Percentiles rank a stretch among this genome's conserved stretches.
phyloP scores from a whole-genome alignment of 2,113 vertebrate genomes.

The Brachypteracias leptosomus region DNA sequence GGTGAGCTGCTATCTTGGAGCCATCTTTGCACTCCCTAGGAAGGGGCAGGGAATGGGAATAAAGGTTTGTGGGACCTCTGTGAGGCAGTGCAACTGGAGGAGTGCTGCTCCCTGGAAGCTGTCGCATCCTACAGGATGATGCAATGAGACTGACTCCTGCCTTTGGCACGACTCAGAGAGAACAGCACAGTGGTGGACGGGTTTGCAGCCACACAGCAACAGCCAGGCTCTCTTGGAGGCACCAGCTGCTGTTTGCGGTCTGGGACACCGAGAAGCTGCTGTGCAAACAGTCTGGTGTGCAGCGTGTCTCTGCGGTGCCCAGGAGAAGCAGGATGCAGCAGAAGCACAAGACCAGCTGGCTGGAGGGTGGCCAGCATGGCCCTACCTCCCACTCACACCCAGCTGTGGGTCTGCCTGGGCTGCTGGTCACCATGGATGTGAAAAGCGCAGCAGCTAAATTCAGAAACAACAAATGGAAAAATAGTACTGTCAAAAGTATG shows the following conservation, averaged over 20 bases:
- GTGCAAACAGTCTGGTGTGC: not conserved
- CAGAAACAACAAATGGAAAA: not conserved
- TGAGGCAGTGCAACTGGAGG: too few relatives aligned
- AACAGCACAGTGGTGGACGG: not conserved
- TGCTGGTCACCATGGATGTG: rapidly evolving
- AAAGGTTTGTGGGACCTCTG: not conserved
- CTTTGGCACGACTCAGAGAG: not conserved
- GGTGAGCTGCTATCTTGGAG: not conserved
- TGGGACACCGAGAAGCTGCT: not conserved
- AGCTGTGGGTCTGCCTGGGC: too few relatives aligned
- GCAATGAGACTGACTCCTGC: not conserved
- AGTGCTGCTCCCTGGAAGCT: not conserved
- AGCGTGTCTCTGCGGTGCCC: not conserved
- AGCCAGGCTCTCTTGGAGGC: not conserved
- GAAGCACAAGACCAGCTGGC: not conserved
- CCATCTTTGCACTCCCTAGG: too few relatives aligned
- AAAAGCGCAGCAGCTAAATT: not conserved
- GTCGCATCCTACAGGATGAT: not conserved
- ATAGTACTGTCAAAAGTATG: not conserved
- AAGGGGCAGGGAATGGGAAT: not conserved
- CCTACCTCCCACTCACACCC: not conserved
- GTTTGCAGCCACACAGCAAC: not conserved
- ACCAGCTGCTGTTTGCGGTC: not conserved
- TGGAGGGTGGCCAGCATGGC: not conserved
- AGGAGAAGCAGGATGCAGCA: not conserved